Percentiles rank a stretch among this genome's conserved stretches.
Evolutionary conservation across 1,140 invertebrate species (phyloP).

Genomic region (Bilobella aurantiaca): DNA sequence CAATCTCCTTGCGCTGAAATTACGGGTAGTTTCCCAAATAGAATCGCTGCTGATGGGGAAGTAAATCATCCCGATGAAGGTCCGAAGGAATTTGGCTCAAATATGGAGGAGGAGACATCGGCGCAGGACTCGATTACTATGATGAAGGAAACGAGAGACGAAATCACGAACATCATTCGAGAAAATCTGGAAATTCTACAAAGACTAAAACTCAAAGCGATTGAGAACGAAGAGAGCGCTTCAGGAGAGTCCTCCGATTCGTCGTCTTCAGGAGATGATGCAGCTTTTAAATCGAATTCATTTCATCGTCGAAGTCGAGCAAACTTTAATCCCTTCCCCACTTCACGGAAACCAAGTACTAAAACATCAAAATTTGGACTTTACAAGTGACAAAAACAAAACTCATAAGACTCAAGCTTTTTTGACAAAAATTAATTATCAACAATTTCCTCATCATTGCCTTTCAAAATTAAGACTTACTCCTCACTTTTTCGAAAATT

Average conservation of each 20-base stretch:
- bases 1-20: background rate
- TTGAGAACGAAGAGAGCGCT: constrained; percentile 22
- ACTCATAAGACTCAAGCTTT: background rate
- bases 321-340: constrained; percentile 33
- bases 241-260: constrained; percentile 18
- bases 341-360: constrained; percentile 21
- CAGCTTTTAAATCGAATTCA: background rate
- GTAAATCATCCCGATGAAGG: background rate
- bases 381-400: constrained; percentile 18
- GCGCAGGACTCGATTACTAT: background rate
- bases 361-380: constrained; percentile 31
- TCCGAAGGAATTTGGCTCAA: background rate
- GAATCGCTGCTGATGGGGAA: background rate
- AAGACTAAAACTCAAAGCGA: constrained; percentile 33
- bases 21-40: background rate
- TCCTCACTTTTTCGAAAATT: no score
- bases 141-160: constrained; percentile 21
- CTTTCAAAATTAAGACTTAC: background rate
- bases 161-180: constrained; percentile 31
- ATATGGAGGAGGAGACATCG: background rate
- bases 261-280: constrained; percentile 5
- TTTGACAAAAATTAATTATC: background rate
- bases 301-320: background rate
- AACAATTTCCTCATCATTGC: no score
- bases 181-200: constrained; percentile 34